phyloP scores from a whole-genome alignment of 2,888 invertebrate species.

The Scaptomyza cyrtandrae region DNA sequence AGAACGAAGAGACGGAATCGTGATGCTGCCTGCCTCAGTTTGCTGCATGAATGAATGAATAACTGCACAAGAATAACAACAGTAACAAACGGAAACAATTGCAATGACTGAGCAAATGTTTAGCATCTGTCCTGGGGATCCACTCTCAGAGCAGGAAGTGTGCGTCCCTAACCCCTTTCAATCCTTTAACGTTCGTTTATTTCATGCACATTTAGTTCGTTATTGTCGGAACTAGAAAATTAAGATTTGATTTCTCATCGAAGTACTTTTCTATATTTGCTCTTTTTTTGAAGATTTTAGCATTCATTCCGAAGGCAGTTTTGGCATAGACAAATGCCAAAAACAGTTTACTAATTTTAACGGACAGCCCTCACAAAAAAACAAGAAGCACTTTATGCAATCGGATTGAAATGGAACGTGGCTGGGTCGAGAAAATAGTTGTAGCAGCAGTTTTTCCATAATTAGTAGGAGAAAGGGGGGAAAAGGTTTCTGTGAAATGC shows the following conservation, averaged over 20 bases:
- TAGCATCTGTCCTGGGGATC: conserved; percentile 68
- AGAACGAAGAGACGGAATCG: conserved; percentile 3
- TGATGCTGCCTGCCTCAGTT: not conserved
- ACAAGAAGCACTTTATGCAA: conserved; percentile 38
- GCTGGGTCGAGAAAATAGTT: conserved; percentile 31
- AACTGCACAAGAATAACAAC: conserved; percentile 36
- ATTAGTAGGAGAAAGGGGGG: not conserved
- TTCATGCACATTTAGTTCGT: conserved; percentile 52
- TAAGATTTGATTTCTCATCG: conserved; percentile 63
- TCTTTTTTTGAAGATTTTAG: not conserved
- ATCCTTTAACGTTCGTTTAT: conserved; percentile 3
- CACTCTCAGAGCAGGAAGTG: conserved; percentile 11
- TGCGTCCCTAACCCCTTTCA: not conserved
- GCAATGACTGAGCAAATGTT: conserved; percentile 78
- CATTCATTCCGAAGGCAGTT: conserved; percentile 5
- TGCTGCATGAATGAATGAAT: conserved; percentile 19
- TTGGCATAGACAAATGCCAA: conserved; percentile 48
- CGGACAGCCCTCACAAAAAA: conserved; percentile 8
- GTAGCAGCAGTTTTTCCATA: conserved; percentile 28
- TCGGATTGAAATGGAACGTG: conserved; percentile 29
- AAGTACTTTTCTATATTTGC: conserved; percentile 16
- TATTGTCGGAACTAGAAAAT: conserved; percentile 62
- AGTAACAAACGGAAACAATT: conserved; percentile 70
- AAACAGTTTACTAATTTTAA: conserved; percentile 24
- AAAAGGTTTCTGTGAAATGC: conserved; percentile 56